Conservation (phyloP, 64 coral and sea anemone genomes). For the Cladopsammia gracilis region DNA sequence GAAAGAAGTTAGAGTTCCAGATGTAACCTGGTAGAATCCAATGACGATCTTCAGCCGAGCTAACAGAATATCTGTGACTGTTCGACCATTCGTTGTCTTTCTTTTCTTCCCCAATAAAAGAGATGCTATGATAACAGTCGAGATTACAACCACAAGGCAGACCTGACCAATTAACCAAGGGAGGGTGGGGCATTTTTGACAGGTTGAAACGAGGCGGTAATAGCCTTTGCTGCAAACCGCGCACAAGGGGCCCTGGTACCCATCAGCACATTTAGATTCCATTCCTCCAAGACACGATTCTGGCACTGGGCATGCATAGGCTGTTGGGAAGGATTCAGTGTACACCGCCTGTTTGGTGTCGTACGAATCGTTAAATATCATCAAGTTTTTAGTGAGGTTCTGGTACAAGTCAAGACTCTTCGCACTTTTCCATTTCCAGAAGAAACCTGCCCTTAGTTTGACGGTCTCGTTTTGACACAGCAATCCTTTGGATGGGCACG, state of each 20-base stretch:
- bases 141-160: neutral
- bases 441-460: neutral
- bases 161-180: constrained; percentile 25
- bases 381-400: neutral
- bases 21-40: constrained; percentile 73
- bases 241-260: constrained; percentile 8
- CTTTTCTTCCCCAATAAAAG: neutral
- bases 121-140: neutral
- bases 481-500: constrained; percentile 5
- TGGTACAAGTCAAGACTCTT: neutral
- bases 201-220: neutral
- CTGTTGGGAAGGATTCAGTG: neutral
- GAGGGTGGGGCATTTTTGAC: constrained; percentile 25
- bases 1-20: constrained; percentile 49
- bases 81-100: neutral
- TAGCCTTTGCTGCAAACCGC: constrained; percentile 20
- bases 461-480: constrained; percentile 22
- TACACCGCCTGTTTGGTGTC: neutral
- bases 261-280: constrained; percentile 33
- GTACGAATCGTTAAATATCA: constrained; percentile 16
- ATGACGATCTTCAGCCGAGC: constrained; percentile 69
- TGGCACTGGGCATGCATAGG: neutral
- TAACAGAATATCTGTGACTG: constrained; percentile 19
- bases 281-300: constrained; percentile 53
- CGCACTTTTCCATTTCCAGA: constrained; percentile 25